Conservation (phyloP, 2,113 vertebrate species). For the Sus scrofa region DNA sequence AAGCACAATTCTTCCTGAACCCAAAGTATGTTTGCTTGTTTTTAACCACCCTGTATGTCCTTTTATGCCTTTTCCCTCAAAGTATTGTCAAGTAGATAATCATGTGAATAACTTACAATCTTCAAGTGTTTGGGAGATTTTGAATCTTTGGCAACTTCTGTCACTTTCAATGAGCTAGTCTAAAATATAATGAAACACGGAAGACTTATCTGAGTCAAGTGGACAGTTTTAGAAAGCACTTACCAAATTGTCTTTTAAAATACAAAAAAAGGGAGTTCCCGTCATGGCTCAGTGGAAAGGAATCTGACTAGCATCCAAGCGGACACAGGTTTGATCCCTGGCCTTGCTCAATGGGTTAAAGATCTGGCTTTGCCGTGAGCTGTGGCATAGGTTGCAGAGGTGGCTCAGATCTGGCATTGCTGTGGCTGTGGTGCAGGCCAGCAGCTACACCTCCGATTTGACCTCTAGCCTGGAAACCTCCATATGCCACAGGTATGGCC, state of each 20-base stretch:
- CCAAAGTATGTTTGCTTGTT: slow-evolving; percentile 1
- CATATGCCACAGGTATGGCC: too few species aligned
- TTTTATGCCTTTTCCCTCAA: neutral
- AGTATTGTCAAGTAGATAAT: slow-evolving; percentile 12
- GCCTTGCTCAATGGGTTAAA: too few species aligned
- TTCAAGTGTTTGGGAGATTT: slow-evolving; percentile 22
- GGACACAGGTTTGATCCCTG: too few species aligned
- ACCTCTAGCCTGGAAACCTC: too few species aligned
- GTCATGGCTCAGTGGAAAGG: too few species aligned
- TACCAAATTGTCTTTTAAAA: slow-evolving; percentile 52
- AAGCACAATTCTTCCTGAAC: neutral
- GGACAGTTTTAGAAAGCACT: slow-evolving; percentile 42
- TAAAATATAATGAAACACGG: neutral
- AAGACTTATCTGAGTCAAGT: neutral
- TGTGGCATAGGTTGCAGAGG: too few species aligned
- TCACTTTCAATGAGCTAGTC: slow-evolving; percentile 34
- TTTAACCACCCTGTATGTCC: neutral
- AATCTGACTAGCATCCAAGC: too few species aligned
- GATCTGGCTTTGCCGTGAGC: too few species aligned
- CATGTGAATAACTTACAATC: neutral
- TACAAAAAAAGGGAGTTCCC: neutral
- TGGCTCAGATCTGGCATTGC: too few species aligned
- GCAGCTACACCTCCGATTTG: too few species aligned
- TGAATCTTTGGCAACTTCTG: neutral
- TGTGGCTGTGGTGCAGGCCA: too few species aligned